Evolutionary conservation across 2,888 invertebrate species (phyloP).

Genomic region (Omphaloscelis lunosa): DNA sequence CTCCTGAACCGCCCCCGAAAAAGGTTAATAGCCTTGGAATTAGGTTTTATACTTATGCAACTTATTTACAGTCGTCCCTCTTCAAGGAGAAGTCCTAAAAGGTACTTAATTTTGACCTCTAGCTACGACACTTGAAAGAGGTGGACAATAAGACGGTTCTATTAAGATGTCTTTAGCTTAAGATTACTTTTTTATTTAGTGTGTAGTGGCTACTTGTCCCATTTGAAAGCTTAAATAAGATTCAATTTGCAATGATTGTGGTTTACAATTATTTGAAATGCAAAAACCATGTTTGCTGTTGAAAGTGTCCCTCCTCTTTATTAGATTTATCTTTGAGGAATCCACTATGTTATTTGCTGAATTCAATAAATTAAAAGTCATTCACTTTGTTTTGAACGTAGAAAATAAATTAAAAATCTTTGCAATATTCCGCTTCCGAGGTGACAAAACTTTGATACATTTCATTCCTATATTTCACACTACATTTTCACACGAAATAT

Average conservation of each 20-base stretch:
- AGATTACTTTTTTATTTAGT: not conserved
- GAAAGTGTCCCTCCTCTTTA: not conserved
- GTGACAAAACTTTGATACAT: too few relatives aligned
- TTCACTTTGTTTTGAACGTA: not conserved
- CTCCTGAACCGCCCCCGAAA: slow-evolving; percentile 9
- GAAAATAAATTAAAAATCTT: not conserved
- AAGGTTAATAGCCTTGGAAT: not conserved
- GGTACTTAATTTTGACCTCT: not conserved
- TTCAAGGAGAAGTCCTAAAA: not conserved
- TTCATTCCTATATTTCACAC: not conserved
- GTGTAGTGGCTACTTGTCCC: not conserved
- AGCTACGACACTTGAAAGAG: not conserved
- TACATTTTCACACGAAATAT: not conserved
- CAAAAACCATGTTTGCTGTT: not conserved
- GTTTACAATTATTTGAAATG: too few relatives aligned
- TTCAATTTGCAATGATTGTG: not conserved
- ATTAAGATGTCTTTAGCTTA: not conserved
- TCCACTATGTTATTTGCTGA: not conserved
- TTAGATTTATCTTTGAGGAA: not conserved
- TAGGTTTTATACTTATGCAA: not conserved
- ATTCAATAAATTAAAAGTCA: too few relatives aligned
- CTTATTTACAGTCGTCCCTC: not conserved
- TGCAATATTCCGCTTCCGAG: not conserved
- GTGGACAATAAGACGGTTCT: not conserved
- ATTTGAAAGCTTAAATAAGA: not conserved